These are phyloP conservation scores for Mormyrops boulengeri DNA, from an alignment of 2,797 vertebrate genomes.

Conservation along the genomic window DNA sequence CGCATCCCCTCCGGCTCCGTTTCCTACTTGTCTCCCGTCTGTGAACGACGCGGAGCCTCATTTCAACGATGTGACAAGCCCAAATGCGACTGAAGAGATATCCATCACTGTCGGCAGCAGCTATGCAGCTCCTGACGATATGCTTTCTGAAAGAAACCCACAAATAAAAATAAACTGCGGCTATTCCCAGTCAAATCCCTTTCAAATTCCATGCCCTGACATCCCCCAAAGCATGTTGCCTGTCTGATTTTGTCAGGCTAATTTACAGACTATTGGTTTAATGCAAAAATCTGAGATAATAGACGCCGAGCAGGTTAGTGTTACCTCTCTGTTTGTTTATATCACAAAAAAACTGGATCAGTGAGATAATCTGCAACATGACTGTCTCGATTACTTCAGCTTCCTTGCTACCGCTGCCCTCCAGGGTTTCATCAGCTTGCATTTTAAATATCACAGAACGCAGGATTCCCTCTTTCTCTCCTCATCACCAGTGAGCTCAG, in stretches of 20 bases:
- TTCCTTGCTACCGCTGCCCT: not conserved
- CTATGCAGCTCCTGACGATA: not conserved
- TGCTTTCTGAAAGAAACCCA: not conserved
- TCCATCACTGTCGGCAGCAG: conserved; percentile 10
- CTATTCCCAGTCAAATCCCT: not conserved
- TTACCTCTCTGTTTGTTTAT: conserved; percentile 4
- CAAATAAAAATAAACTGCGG: not conserved
- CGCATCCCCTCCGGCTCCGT: not conserved
- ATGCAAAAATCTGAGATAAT: not conserved
- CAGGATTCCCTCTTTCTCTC: not conserved
- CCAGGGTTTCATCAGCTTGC: not conserved
- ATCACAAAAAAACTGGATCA: not conserved
- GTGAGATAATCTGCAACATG: not conserved
- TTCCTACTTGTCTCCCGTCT: conserved; percentile 5
- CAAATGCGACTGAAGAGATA: conserved; percentile 7
- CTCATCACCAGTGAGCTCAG: not conserved
- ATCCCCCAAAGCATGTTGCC: not conserved
- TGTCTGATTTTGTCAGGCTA: not conserved
- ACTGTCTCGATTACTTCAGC: not conserved
- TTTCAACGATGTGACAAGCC: not conserved
- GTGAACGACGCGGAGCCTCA: not conserved
- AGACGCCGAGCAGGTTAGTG: too few species aligned
- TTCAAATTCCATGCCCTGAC: not conserved
- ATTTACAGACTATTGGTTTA: not conserved
- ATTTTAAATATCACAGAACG: not conserved